Conservation (phyloP, 2,113 vertebrate species). For the Thunnus maccoyii region DNA sequence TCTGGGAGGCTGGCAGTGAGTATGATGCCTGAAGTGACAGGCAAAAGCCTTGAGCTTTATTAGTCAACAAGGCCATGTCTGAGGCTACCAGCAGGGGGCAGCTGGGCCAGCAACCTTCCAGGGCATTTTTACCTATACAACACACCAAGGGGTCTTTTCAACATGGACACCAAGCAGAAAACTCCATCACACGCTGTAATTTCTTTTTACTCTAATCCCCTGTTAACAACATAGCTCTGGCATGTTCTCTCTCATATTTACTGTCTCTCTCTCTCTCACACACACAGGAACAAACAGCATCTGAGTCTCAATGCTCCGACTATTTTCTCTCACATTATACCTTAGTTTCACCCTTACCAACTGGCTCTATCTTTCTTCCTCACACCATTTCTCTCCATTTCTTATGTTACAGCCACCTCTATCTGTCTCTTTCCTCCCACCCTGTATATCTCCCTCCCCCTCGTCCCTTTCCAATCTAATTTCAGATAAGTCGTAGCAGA, state of each 20-base stretch:
- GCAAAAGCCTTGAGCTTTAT: constrained; percentile 83
- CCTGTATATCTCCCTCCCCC: constrained; percentile 67
- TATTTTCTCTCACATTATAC: constrained; percentile 37
- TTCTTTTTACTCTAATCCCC: constrained; percentile 77
- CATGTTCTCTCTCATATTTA: constrained; percentile 24
- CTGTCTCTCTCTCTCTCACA: neutral
- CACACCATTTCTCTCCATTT: constrained; percentile 73
- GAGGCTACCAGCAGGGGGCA: constrained; percentile 75
- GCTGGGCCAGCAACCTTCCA: constrained; percentile 50
- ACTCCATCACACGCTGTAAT: constrained; percentile 55
- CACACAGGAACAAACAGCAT: constrained; percentile 14
- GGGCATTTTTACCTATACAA: constrained; percentile 49
- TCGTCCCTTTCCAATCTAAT: constrained; percentile 81
- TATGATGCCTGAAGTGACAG: constrained; percentile 80
- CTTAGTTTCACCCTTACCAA: constrained; percentile 55
- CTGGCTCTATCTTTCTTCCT: constrained; percentile 46
- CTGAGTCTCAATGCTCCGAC: constrained; percentile 1
- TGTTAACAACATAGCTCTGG: constrained; percentile 42
- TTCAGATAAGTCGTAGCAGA: constrained; percentile 80
- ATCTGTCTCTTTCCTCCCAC: constrained; percentile 81
- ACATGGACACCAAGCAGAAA: constrained; percentile 53
- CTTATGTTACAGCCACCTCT: constrained; percentile 72
- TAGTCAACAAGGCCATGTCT: constrained; percentile 82
- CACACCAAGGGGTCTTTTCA: constrained; percentile 34
- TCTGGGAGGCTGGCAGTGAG: constrained; percentile 84